Evolutionary conservation across 2,797 vertebrate species (phyloP).

Genomic region (Kryptolebias ocellatus): DNA sequence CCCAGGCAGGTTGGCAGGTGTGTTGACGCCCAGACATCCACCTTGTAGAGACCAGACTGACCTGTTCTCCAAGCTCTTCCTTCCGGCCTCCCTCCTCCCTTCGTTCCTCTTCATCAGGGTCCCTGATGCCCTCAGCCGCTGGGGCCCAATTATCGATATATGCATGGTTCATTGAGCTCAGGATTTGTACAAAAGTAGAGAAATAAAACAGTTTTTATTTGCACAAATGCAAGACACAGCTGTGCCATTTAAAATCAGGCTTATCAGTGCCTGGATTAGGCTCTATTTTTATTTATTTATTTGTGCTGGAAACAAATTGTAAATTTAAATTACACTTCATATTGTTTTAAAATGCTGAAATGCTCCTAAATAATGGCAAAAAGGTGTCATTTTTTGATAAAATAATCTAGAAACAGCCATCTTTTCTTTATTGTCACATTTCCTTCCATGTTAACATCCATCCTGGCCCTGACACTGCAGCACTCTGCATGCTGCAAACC

Average conservation of each 20-base stretch:
- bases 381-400: too few relatives aligned
- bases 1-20: conserved; percentile 75
- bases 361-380: background rate
- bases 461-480: background rate
- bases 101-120: conserved; percentile 37
- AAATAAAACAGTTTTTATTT: background rate
- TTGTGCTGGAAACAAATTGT: too few relatives aligned
- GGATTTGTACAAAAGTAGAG: background rate
- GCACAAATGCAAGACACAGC: background rate
- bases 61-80: conserved; percentile 70
- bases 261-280: too few relatives aligned
- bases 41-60: conserved; percentile 71
- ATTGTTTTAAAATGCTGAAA: background rate
- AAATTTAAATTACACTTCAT: too few relatives aligned
- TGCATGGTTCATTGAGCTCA: background rate
- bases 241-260: too few relatives aligned
- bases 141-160: background rate
- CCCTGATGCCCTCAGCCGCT: conserved; percentile 17
- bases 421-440: background rate
- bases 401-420: background rate
- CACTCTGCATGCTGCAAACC: background rate
- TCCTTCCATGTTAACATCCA: background rate
- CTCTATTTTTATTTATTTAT: too few relatives aligned
- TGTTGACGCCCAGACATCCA: conserved; percentile 74
- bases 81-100: conserved; percentile 24